A percentile compares a stretch with the other conserved stretches of the same genome.
Conservation (phyloP, 2,888 invertebrate genomes). For the Ceraclea dissimilis region DNA sequence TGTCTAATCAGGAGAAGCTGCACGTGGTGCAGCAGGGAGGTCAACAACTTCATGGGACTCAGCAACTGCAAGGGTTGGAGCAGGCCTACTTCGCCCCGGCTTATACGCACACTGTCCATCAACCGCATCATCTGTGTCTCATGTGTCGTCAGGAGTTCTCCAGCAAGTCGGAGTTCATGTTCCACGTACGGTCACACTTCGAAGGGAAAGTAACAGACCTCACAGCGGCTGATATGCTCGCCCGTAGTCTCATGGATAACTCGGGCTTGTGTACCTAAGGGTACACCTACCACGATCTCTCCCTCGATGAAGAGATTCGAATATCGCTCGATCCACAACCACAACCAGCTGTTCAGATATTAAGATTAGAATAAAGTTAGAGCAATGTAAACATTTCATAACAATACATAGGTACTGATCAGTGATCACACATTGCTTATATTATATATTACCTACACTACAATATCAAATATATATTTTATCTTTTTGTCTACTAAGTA, state of each 20-base stretch:
- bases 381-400: not conserved
- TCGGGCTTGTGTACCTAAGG: constrained; percentile 50
- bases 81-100: constrained; percentile 34
- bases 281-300: constrained; percentile 3
- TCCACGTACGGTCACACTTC: constrained; percentile 60
- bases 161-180: constrained; percentile 61
- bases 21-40: constrained; percentile 32
- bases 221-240: constrained; percentile 46
- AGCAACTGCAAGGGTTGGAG: constrained; percentile 24
- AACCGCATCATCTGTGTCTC: constrained; percentile 51
- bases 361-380: not conserved
- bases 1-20: constrained; percentile 45
- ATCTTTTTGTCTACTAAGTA: no score
- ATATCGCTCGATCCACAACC: constrained; percentile 1
- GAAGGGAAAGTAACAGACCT: constrained; percentile 50
- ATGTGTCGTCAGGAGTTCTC: constrained; percentile 61
- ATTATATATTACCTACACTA: no score
- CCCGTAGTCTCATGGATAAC: constrained; percentile 47
- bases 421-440: no score
- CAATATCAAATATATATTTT: no score
- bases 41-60: constrained; percentile 10
- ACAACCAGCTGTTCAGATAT: not conserved
- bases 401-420: no score
- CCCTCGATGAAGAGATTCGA: not conserved
- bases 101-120: constrained; percentile 26